Conservation (phyloP, 2,888 invertebrate species). For the Salticus scenicus region DNA sequence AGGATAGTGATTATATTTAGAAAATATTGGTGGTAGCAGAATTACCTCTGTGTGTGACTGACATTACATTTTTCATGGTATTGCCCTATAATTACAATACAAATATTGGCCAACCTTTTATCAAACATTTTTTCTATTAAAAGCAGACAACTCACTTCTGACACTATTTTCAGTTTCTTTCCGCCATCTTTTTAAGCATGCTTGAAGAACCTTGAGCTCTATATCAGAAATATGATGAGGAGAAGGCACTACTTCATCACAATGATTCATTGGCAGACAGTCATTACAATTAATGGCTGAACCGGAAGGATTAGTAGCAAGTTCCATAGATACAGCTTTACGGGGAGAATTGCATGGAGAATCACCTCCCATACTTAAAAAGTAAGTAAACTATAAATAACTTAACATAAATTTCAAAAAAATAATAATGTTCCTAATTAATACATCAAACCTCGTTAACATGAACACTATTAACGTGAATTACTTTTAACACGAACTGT, state of each 20-base stretch:
- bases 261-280: conserved; percentile 17
- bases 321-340: conserved; percentile 50
- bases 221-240: conserved; percentile 75
- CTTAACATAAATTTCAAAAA: background rate
- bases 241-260: conserved; percentile 72
- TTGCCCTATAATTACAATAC: too few relatives aligned
- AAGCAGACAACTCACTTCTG: conserved; percentile 74
- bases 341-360: conserved; percentile 72
- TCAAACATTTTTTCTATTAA: too few relatives aligned
- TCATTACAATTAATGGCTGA: background rate
- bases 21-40: too few relatives aligned
- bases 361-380: conserved; percentile 62
- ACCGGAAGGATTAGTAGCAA: conserved; percentile 4
- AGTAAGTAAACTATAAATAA: background rate
- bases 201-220: conserved; percentile 75
- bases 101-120: too few relatives aligned
- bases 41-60: too few relatives aligned
- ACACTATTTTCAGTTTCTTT: conserved; percentile 76
- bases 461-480: too few relatives aligned
- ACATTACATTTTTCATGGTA: too few relatives aligned
- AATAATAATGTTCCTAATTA: too few relatives aligned
- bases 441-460: too few relatives aligned
- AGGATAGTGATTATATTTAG: too few relatives aligned
- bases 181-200: conserved; percentile 76
- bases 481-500: too few relatives aligned